Conservation (phyloP, 2,113 vertebrate species). For the Misgurnus mizolepis region DNA sequence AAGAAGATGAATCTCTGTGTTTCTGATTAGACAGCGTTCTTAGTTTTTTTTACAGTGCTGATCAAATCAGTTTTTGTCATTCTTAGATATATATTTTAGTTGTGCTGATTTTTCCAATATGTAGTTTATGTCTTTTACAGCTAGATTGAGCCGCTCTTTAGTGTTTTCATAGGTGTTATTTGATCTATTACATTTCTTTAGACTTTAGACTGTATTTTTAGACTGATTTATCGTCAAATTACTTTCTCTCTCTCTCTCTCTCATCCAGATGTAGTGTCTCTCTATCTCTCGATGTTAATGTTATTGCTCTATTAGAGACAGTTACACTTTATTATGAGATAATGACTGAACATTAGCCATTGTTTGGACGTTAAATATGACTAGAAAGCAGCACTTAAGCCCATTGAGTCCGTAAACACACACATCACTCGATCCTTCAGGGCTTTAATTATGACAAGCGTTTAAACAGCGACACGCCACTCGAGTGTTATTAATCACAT, state of each 20-base stretch:
- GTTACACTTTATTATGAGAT: conserved; percentile 63
- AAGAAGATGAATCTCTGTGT: no score
- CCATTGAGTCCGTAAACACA: conserved; percentile 46
- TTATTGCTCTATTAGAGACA: conserved; percentile 52
- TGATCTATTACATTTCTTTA: no score
- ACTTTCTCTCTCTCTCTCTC: not conserved
- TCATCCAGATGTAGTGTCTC: not conserved
- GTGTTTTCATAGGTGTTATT: no score
- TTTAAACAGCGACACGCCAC: conserved; percentile 53
- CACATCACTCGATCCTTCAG: conserved; percentile 53
- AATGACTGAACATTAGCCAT: conserved; percentile 61
- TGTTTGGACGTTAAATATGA: conserved; percentile 58
- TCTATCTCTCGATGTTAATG: not conserved
- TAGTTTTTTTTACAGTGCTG: no score
- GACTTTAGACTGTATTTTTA: no score
- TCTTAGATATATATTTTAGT: no score
- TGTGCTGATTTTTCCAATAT: no score
- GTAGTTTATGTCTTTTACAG: no score
- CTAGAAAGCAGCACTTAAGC: conserved; percentile 54
- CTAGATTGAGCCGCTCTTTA: no score
- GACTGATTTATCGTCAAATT: no score
- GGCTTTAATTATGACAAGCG: conserved; percentile 64
- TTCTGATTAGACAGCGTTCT: no score
- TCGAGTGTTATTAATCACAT: conserved; percentile 70
- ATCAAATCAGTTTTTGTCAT: no score